These are phyloP conservation scores for Cynaeus angustus DNA, from an alignment of 2,888 invertebrate genomes.

Conservation along the genomic window DNA sequence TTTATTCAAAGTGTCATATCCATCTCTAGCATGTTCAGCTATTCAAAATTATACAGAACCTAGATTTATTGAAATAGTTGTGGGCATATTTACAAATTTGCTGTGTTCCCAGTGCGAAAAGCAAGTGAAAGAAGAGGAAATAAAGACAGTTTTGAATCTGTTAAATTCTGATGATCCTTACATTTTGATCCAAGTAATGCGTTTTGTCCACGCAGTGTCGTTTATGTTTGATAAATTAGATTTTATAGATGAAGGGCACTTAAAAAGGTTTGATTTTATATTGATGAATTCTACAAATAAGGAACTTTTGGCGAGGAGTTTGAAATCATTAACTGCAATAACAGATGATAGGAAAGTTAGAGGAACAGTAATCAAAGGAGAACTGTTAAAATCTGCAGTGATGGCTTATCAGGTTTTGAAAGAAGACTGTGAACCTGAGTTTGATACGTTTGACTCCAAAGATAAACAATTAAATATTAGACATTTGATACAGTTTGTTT, in stretches of 20 bases:
- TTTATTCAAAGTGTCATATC: slow-evolving; percentile 79
- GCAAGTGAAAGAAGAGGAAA: slow-evolving; percentile 75
- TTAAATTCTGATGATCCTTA: slow-evolving; percentile 80
- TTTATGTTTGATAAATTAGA: slow-evolving; percentile 71
- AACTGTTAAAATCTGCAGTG: slow-evolving; percentile 56
- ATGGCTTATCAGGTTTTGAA: slow-evolving; percentile 58
- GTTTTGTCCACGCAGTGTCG: slow-evolving; percentile 76
- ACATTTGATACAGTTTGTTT: slow-evolving; percentile 61
- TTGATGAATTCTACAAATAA: slow-evolving; percentile 83
- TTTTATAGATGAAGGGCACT: slow-evolving; percentile 72
- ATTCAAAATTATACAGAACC: slow-evolving; percentile 74
- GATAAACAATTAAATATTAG: slow-evolving; percentile 54
- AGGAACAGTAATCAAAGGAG: slow-evolving; percentile 46
- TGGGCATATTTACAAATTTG: slow-evolving; percentile 90
- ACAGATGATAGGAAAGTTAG: slow-evolving; percentile 54
- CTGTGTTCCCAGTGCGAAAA: slow-evolving; percentile 77
- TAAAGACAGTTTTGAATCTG: slow-evolving; percentile 75
- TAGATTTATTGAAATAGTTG: slow-evolving; percentile 84
- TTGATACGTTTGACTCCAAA: slow-evolving; percentile 56
- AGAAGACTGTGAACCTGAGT: slow-evolving; percentile 43
- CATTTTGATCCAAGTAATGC: slow-evolving; percentile 82
- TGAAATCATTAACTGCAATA: slow-evolving; percentile 74
- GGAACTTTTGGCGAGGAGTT: slow-evolving; percentile 74
- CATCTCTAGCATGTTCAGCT: slow-evolving; percentile 78
- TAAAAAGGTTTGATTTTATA: slow-evolving; percentile 80